Evolutionary conservation across 2,113 vertebrate genomes (phyloP).

Genomic region (Tursiops truncatus): DNA sequence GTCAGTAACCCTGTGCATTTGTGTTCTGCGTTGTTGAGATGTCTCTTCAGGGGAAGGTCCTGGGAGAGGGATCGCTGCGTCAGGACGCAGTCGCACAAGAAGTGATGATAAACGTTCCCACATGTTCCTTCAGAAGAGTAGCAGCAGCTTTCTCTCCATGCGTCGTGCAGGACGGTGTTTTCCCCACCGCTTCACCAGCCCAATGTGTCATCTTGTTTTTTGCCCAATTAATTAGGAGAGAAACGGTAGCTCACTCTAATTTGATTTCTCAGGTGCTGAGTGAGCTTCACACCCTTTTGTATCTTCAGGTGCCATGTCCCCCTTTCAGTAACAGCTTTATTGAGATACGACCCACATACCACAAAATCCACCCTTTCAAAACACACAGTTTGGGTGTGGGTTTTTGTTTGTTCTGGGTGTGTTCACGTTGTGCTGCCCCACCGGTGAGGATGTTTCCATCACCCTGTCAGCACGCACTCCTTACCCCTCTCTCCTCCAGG

Average conservation of each 20-base stretch:
- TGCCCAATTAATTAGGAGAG: no score
- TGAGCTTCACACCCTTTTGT: accelerated
- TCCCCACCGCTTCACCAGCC: background rate
- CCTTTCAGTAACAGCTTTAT: background rate
- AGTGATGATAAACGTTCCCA: accelerated
- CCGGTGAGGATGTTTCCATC: accelerated
- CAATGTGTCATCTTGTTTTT: background rate
- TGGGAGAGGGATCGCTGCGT: accelerated
- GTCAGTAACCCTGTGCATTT: accelerated
- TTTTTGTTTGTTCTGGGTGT: no score
- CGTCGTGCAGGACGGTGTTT: accelerated
- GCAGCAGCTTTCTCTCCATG: accelerated
- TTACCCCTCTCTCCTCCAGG: accelerated
- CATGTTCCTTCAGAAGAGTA: accelerated
- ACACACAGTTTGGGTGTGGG: no score
- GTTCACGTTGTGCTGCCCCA: background rate
- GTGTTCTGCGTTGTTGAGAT: accelerated
- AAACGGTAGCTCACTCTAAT: accelerated
- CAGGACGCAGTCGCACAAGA: accelerated
- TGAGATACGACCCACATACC: accelerated
- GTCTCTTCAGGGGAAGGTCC: background rate
- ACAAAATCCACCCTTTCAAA: no score
- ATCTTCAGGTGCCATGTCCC: accelerated
- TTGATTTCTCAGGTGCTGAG: accelerated
- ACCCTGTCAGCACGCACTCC: accelerated